Base-by-base conservation (phyloP, 2,113 vertebrate genomes). In the Spea multiplicata region DNA sequence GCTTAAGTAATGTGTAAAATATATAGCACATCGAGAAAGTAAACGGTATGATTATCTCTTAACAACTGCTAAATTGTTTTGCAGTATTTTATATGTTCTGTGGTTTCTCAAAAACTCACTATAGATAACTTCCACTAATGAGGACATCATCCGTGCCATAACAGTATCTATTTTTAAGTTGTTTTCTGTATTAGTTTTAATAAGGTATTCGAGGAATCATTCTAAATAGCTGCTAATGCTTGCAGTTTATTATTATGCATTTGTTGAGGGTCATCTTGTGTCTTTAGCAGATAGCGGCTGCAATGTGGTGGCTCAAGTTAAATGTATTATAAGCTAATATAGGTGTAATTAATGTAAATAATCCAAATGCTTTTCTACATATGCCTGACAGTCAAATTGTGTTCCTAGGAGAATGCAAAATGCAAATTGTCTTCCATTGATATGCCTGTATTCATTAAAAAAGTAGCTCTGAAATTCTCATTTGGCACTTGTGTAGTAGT, bases 201-300 rank as follows among this genome's bases (percentile, higher is more conserved):
- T 74, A 12, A 74, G 61, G 6, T 62, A 47, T 62, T 62, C 57
- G 47, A 55, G 13, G 45, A 64, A 45, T 48, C 52, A 17, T 66
- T n/a, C 16, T 74, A 65, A 74, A 74, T 74, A 52, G 59, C 9
- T 10, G 16, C 47, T 74, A 66, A 74, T 74, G 72, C 17, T 5
- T 17, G 47, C 62, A 9, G 2, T 64, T 74, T 30, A 17, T 30
- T 44, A n/a, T 73, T 73, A 46, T 46, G 30, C 14, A 13, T 73
- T 12, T 46, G 8, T 59, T 73, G 30, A 73, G 59, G 17, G 57
- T 16, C 45, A 9, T 30, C 4, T n/a, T 74, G 57, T 6, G 57
- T 14, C 4, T 45, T 57, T 6, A 0, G 14, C 16, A 14, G n/a
- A 49, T 49, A 4, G 13, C 8, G 44, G 30, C 2, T 48, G n/a